These are phyloP conservation scores for Progne subis DNA, from an alignment of 2,113 vertebrate genomes.

Conservation along the genomic window DNA sequence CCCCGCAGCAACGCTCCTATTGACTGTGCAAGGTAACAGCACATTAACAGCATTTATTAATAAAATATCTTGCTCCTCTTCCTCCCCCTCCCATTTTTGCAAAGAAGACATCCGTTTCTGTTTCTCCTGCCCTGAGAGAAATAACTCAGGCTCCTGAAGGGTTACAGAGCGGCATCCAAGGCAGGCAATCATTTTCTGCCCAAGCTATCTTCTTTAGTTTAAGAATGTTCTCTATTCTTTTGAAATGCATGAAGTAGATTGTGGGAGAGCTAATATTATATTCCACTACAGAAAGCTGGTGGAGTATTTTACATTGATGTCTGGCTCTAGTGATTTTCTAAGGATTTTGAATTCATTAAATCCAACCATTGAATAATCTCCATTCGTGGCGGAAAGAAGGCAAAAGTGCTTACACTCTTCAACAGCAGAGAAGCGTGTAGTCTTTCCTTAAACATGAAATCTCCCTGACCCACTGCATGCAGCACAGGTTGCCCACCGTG, in stretches of 20 bases:
- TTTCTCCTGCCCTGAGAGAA: background rate
- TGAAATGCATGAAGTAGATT: slow-evolving; percentile 63
- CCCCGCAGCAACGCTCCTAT: background rate
- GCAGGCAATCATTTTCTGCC: slow-evolving; percentile 52
- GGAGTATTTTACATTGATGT: slow-evolving; percentile 69
- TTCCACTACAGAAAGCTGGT: slow-evolving; percentile 65
- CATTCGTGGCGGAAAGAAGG: slow-evolving; percentile 31
- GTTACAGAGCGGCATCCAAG: slow-evolving; percentile 39
- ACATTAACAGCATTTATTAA: background rate
- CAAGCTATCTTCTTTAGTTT: slow-evolving; percentile 57
- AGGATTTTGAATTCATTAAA: slow-evolving; percentile 71
- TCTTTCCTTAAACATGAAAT: background rate
- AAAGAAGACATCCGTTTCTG: background rate
- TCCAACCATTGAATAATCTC: slow-evolving; percentile 62
- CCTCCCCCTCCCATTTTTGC: background rate
- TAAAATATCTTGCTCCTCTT: background rate
- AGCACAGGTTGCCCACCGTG: background rate
- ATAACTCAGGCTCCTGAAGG: slow-evolving; percentile 6
- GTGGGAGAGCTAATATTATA: slow-evolving; percentile 67
- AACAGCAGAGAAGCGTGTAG: background rate
- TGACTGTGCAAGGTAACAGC: background rate
- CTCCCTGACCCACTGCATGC: background rate
- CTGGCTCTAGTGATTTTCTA: slow-evolving; percentile 64
- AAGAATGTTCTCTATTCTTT: slow-evolving; percentile 57
- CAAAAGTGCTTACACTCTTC: slow-evolving; percentile 29